Percentiles rank a stretch among this genome's conserved stretches.
phyloP scores from a whole-genome alignment of 2,888 invertebrate genomes.

The Eulithis prunata region DNA sequence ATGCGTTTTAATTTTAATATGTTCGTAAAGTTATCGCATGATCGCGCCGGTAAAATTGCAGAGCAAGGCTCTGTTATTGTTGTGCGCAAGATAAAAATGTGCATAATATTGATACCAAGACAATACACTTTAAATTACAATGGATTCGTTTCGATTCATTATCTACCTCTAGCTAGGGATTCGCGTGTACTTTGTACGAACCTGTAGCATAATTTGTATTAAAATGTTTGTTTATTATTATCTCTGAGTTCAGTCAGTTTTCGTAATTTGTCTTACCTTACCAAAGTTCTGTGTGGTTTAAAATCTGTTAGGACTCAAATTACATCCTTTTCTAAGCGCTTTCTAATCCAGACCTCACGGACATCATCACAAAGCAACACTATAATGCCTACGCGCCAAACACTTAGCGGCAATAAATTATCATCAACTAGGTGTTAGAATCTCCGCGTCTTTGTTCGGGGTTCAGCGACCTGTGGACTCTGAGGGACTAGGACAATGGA shows the following conservation, averaged over 20 bases:
- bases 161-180: slow-evolving; percentile 14
- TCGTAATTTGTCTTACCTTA: background rate
- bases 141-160: slow-evolving; percentile 21
- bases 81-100: slow-evolving; percentile 29
- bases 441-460: slow-evolving; percentile 51
- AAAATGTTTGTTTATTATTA: background rate
- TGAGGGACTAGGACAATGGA: slow-evolving; percentile 63
- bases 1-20: slow-evolving; percentile 24
- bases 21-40: slow-evolving; percentile 13
- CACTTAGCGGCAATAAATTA: slow-evolving; percentile 57
- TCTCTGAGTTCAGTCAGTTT: background rate
- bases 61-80: slow-evolving; percentile 27
- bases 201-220: slow-evolving; percentile 14
- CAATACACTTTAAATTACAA: slow-evolving; percentile 26
- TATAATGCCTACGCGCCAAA: slow-evolving; percentile 42
- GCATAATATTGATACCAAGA: slow-evolving; percentile 32
- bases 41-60: slow-evolving; percentile 22
- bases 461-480: slow-evolving; percentile 64
- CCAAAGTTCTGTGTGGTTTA: background rate
- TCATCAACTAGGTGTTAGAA: slow-evolving; percentile 61
- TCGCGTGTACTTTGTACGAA: slow-evolving; percentile 21
- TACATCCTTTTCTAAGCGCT: slow-evolving; percentile 14
- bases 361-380: slow-evolving; percentile 22
- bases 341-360: slow-evolving; percentile 27
- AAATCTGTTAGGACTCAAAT: slow-evolving; percentile 3